Evolutionary conservation across 2,113 vertebrate genomes (phyloP).

Genomic region (Onychostruthus taczanowskii): DNA sequence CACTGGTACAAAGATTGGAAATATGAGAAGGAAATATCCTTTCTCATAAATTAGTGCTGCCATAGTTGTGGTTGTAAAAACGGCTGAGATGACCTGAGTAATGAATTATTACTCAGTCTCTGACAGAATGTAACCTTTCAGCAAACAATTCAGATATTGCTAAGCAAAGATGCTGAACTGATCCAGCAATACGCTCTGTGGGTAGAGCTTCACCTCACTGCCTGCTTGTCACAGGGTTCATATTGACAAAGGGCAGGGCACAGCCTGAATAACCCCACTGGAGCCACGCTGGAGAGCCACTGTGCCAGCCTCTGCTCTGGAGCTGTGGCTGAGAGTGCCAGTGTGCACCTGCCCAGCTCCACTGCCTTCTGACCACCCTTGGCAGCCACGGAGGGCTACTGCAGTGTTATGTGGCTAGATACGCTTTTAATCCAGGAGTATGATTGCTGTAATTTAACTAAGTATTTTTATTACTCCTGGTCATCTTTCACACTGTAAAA

Average conservation of each 20-base stretch:
- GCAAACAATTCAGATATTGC: background rate
- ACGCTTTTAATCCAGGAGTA: background rate
- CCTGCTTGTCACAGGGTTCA: background rate
- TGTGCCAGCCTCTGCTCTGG: background rate
- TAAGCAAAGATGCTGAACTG: background rate
- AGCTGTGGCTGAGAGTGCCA: background rate
- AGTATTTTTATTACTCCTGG: background rate
- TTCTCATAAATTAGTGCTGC: background rate
- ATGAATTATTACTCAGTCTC: background rate
- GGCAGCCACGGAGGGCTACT: background rate
- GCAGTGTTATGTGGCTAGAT: background rate
- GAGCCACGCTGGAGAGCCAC: background rate
- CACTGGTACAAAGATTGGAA: background rate
- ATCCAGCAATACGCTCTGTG: background rate
- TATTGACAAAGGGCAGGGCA: background rate
- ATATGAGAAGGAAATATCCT: background rate
- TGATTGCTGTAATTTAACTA: background rate
- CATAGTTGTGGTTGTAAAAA: background rate
- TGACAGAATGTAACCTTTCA: background rate
- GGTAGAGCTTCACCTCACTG: background rate
- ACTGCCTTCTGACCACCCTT: fast-evolving
- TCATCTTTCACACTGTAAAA: background rate
- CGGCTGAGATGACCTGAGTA: background rate
- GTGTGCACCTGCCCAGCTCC: background rate
- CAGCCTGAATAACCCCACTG: background rate